Base-by-base conservation (phyloP, 2,113 vertebrate species). In the Nycticebus coucang region DNA sequence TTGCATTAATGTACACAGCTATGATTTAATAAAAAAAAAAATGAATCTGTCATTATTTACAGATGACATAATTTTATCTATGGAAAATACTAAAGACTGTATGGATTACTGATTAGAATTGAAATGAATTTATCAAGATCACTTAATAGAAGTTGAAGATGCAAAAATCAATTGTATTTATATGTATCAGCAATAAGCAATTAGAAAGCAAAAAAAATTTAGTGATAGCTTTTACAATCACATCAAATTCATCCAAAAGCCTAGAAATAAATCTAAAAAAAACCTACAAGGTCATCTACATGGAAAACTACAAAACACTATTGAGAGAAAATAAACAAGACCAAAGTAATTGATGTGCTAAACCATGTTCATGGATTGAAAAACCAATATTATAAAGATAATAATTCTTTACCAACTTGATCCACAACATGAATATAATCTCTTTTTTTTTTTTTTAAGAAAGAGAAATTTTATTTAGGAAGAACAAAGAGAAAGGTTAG, bases 301-400 rank as follows among this genome's bases (percentile, higher is more conserved):
- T 57, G 30, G n/a, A 77, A 89, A 95, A 81, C 69, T 55, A 87
- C 5, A 83, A 87, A 89, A 89, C 14, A 69, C 19, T 69, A 33
- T 19, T 89, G 5, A 90, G 28, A 83, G 19, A 84, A 87, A 90
- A 66, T n/a, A 19, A 81, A 89, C 6, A 53, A 93, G 17, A 55
- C 0, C 7, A 41, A 60, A 60, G 55, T 15, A 55, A 84, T 87
- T 57, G 24, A 77, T 92, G 64, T 86, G 21, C 12, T 74, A 55
- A 75, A 37, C 17, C 26, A 59, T 41, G 35, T 57, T 53, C 66
- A 88, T 55, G 68, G 41, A 87, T 86, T 80, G 22, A 94, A 71
- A 96, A 71, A 64, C 82, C n/a, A 80, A 5, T 33, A 74, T 60
- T 86, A 69, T 87, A 93, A 94, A 95, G 17, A 81, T 68, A 84